Evolutionary conservation across 1,140 invertebrate species (phyloP).

Genomic region (Amyelois transitella): DNA sequence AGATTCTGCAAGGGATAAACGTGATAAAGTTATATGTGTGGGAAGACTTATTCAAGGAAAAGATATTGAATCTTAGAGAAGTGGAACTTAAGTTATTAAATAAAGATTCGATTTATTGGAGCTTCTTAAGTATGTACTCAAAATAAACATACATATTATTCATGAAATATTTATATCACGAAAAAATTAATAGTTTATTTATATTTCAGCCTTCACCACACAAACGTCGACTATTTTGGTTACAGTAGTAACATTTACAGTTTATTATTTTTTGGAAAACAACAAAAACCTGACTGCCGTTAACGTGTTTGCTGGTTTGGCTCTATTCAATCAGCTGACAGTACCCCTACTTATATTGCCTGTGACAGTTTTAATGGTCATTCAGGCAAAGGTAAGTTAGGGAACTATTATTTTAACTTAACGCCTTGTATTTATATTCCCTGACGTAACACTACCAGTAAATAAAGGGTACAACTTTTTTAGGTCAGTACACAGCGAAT

Average conservation of each 20-base stretch:
- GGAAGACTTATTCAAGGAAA: constrained; percentile 83
- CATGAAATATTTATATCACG: not conserved
- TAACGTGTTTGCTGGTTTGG: constrained; percentile 84
- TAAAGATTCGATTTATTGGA: constrained; percentile 84
- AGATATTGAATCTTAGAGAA: constrained; percentile 78
- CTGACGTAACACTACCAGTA: constrained; percentile 40
- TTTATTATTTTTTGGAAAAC: constrained; percentile 77
- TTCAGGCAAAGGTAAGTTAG: constrained; percentile 80
- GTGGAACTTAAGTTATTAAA: constrained; percentile 83
- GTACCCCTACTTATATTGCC: constrained; percentile 87
- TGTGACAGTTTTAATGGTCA: constrained; percentile 84
- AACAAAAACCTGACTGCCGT: constrained; percentile 77
- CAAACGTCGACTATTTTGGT: constrained; percentile 83
- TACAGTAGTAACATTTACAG: constrained; percentile 82
- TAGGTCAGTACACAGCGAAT: constrained; percentile 81
- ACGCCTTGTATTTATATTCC: constrained; percentile 1
- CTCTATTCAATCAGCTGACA: constrained; percentile 87
- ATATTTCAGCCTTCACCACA: constrained; percentile 80
- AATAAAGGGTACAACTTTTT: constrained; percentile 40
- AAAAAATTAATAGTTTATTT: constrained; percentile 19
- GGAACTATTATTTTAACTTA: constrained; percentile 6
- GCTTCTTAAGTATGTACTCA: constrained; percentile 80
- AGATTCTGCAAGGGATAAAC: constrained; percentile 87
- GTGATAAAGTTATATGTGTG: constrained; percentile 88
- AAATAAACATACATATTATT: not conserved